Evolutionary conservation across 1,140 invertebrate species (phyloP).

Genomic region (Tachypleus tridentatus): DNA sequence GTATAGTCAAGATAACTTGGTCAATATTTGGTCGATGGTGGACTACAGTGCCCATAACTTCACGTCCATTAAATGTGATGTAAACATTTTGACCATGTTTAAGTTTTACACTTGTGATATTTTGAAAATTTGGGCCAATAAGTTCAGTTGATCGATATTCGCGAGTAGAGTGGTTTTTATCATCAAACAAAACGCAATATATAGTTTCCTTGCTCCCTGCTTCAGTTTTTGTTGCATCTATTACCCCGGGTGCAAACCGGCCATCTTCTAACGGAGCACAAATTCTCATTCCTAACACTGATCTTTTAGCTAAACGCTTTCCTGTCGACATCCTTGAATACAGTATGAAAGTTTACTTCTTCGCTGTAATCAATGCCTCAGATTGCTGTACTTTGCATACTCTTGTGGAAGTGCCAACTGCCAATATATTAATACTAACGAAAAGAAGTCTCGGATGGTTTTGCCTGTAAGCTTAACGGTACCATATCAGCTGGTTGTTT

Average conservation of each 20-base stretch:
- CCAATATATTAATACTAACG: too few relatives aligned
- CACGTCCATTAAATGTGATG: slow-evolving; percentile 83
- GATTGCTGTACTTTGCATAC: too few relatives aligned
- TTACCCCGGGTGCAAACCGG: slow-evolving; percentile 71
- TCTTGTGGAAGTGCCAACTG: too few relatives aligned
- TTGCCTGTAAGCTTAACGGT: too few relatives aligned
- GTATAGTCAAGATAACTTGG: slow-evolving; percentile 55
- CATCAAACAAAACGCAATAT: slow-evolving; percentile 17
- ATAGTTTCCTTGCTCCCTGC: slow-evolving; percentile 16
- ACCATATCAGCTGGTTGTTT: too few relatives aligned
- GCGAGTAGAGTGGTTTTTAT: slow-evolving; percentile 30
- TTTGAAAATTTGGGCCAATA: slow-evolving; percentile 82
- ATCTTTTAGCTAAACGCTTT: slow-evolving; percentile 83
- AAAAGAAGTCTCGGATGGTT: too few relatives aligned
- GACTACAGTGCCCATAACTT: slow-evolving; percentile 71
- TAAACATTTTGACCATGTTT: slow-evolving; percentile 74
- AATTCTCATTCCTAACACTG: slow-evolving; percentile 87
- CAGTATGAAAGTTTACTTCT: too few relatives aligned
- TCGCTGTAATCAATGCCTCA: too few relatives aligned
- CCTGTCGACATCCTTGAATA: slow-evolving; percentile 63
- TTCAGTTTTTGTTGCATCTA: slow-evolving; percentile 47
- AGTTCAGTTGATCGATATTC: slow-evolving; percentile 72
- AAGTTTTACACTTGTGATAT: slow-evolving; percentile 40
- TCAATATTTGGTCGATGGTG: slow-evolving; percentile 52
- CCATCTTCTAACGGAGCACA: slow-evolving; percentile 75